Evolutionary conservation across 2,888 invertebrate genomes (phyloP), one percentile per base, ranked within the genome.

Genomic region (Hololepta plana): DNA sequence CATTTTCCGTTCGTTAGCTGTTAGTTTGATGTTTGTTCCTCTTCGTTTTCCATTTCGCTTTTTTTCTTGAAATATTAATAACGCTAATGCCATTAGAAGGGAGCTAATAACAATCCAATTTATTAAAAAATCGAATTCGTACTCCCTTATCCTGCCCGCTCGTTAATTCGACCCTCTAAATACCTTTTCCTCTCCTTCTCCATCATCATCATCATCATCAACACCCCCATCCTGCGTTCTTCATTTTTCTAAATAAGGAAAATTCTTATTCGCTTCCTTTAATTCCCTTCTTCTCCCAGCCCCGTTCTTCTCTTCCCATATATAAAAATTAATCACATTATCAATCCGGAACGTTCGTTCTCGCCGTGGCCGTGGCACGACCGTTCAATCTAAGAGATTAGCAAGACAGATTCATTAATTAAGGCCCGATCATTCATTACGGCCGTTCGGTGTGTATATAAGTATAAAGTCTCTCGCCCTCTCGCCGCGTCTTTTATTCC

Each of bases 381-480:
- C 46, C 46, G 41, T 47, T 53, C 53, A 53, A 52, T 54, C 54
- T 53, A 53, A 51, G 51, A 55, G 55, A 55, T 54, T 55, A 55
- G 54, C 53, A 53, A 53, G 53, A 54, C 55, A 53, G 54, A 54
- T 55, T 55, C 55, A 54, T 55, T 55, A 54, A 55, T 53, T 55
- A 53, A 54, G 52, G 45, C 44, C 44, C 51, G 54, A 55, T 53
- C 54, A 51, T 53, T 55, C 54, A 53, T 55, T 55, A 53, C 47
- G 50, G 47, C 52, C 54, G 55, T 53, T 54, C 52, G 31, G 7
- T 16, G 13, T 20, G 20, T n/a, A 3, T 11, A n/a, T n/a, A n/a
- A n/a, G n/a, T n/a, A n/a, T n/a, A n/a, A n/a, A n/a, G n/a, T n/a
- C n/a, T n/a, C n/a, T n/a, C n/a, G n/a, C n/a, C n/a, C n/a, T n/a